A percentile compares a stretch with the other conserved stretches of the same genome.
These are phyloP conservation scores for Ooceraea biroi DNA, from an alignment of 1,140 invertebrate species.

Conservation along the genomic window DNA sequence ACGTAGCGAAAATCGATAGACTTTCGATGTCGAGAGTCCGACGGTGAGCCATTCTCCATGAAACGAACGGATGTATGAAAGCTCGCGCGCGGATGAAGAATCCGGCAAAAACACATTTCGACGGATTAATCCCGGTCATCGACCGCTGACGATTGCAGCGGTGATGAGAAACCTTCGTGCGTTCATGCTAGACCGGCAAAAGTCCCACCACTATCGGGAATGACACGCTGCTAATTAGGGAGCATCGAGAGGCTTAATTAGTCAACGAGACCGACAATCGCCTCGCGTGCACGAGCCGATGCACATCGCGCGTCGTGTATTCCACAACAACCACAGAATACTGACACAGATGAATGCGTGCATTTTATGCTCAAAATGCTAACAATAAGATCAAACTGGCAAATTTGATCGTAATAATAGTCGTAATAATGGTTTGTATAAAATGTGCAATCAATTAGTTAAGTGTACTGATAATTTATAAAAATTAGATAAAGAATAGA, in stretches of 20 bases:
- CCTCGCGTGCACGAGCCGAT: slow-evolving; percentile 43
- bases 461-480: too few relatives aligned
- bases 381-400: neutral
- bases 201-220: slow-evolving; percentile 54
- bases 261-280: slow-evolving; percentile 60
- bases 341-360: neutral
- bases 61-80: slow-evolving; percentile 45
- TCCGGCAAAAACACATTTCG: slow-evolving; percentile 64
- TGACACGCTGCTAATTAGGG: slow-evolving; percentile 69
- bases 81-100: slow-evolving; percentile 14
- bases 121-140: slow-evolving; percentile 65
- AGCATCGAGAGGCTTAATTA: slow-evolving; percentile 71
- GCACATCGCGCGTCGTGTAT: neutral
- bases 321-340: neutral
- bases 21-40: slow-evolving; percentile 50
- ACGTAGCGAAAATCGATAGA: slow-evolving; percentile 69
- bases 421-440: too few relatives aligned
- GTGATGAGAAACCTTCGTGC: slow-evolving; percentile 10
- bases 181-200: slow-evolving; percentile 42
- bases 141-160: neutral
- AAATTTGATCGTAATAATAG: too few relatives aligned
- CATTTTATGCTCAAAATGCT: neutral
- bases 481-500: too few relatives aligned
- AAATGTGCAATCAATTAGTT: too few relatives aligned
- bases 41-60: slow-evolving; percentile 48